phyloP scores from a whole-genome alignment of 2,888 invertebrate genomes.

The Thelaira solivaga region DNA sequence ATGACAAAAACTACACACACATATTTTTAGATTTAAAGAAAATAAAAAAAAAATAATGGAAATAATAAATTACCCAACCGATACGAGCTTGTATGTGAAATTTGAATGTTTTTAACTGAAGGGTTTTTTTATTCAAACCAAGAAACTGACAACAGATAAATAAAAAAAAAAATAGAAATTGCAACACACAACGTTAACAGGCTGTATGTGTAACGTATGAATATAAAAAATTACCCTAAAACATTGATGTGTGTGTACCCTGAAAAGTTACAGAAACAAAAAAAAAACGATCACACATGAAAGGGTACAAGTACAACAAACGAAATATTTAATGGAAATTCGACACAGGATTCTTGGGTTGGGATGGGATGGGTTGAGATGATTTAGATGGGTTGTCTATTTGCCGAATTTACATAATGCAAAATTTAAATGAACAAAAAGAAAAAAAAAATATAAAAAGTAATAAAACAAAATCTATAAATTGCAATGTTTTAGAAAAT shows the following conservation, averaged over 20 bases:
- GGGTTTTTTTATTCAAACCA: conserved; percentile 40
- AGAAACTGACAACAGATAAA: conserved; percentile 37
- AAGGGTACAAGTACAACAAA: conserved; percentile 64
- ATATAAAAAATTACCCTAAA: conserved; percentile 70
- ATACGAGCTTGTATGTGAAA: conserved; percentile 56
- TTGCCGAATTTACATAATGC: conserved; percentile 63
- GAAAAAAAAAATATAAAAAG: no score
- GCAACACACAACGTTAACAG: conserved; percentile 63
- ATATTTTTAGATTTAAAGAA: conserved; percentile 75
- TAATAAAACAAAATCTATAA: no score
- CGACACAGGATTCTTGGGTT: conserved; percentile 71
- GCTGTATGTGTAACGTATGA: no score
- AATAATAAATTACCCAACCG: conserved; percentile 77
- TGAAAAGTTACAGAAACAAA: conserved; percentile 41
- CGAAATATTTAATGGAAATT: conserved; percentile 73
- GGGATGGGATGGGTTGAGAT: conserved; percentile 59
- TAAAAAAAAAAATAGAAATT: no score
- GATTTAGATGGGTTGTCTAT: conserved; percentile 70
- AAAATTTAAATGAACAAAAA: conserved; percentile 56
- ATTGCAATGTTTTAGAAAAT: conserved; percentile 74
- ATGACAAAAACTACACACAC: conserved; percentile 64
- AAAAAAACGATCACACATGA: conserved; percentile 54
- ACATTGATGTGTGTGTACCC: conserved; percentile 68
- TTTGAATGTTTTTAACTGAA: conserved; percentile 48
- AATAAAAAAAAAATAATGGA: conserved; percentile 71